phyloP scores from a whole-genome alignment of 2,113 vertebrate genomes.

The Campylorhamphus procurvoides region DNA sequence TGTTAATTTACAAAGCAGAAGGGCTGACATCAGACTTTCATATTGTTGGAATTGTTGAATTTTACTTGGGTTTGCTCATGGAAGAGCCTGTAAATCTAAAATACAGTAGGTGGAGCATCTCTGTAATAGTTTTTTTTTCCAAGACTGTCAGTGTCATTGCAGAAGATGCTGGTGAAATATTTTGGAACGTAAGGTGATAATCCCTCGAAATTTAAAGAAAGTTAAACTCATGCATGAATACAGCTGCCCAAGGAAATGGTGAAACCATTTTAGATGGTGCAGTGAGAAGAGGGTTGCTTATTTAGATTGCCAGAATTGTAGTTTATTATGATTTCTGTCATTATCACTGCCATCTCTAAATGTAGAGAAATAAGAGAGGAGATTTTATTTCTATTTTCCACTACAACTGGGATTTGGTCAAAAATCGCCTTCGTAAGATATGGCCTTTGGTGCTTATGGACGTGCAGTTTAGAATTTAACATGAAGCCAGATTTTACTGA shows the following conservation, averaged over 20 bases:
- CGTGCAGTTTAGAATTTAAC: background rate
- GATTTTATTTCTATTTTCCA: background rate
- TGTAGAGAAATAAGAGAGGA: background rate
- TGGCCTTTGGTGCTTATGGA: background rate
- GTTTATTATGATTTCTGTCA: background rate
- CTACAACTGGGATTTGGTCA: background rate
- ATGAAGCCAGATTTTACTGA: background rate
- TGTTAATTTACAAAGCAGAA: background rate
- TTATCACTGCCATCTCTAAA: background rate
- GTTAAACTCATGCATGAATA: background rate
- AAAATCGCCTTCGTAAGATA: background rate
- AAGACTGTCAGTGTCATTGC: background rate
- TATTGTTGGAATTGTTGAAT: background rate
- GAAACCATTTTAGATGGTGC: background rate
- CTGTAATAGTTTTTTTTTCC: background rate
- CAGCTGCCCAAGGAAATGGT: background rate
- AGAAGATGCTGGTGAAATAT: background rate
- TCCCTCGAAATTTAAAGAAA: background rate
- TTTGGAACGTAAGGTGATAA: background rate
- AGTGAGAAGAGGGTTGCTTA: background rate
- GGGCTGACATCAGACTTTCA: background rate
- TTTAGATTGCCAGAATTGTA: background rate
- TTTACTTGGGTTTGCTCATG: background rate
- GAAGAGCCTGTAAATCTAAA: background rate
- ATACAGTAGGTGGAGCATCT: background rate